Evolutionary conservation across 2,797 vertebrate genomes (phyloP).

Genomic region (Columba guinea): DNA sequence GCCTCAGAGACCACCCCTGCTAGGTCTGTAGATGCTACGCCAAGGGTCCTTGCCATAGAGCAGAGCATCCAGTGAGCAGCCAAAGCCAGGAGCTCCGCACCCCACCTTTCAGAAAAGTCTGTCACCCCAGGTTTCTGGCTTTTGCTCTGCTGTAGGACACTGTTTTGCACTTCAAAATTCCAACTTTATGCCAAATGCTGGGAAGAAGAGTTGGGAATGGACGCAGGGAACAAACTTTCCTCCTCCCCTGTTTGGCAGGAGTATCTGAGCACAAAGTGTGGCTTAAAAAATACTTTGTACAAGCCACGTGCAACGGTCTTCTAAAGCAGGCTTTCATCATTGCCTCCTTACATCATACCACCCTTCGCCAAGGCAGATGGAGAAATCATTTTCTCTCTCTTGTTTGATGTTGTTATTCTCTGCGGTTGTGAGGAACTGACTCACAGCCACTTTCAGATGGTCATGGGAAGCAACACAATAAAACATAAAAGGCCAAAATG

Average conservation of each 20-base stretch:
- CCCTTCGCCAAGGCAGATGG: constrained; percentile 43
- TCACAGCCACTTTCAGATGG: constrained; percentile 50
- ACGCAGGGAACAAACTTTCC: neutral
- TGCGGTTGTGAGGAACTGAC: constrained; percentile 51
- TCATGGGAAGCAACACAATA: constrained; percentile 29
- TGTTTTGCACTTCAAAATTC: neutral
- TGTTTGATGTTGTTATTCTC: constrained; percentile 57
- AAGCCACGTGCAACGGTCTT: neutral
- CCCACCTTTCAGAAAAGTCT: neutral
- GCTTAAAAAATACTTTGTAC: constrained; percentile 18
- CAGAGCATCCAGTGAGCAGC: neutral
- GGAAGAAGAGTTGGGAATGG: neutral
- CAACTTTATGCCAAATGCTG: neutral
- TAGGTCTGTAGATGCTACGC: neutral
- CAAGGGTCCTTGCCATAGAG: neutral
- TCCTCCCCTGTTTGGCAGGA: neutral
- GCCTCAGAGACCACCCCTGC: neutral
- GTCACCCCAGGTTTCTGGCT: neutral
- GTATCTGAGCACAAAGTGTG: neutral
- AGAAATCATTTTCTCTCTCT: constrained; percentile 54
- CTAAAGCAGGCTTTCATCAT: constrained; percentile 46
- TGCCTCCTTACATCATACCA: constrained; percentile 38
- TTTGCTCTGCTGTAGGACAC: neutral
- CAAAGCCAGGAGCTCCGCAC: neutral
- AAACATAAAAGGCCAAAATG: constrained; percentile 51